Evolutionary conservation across 2,888 invertebrate genomes (phyloP), one percentile per base, ranked within the genome.

Genomic region (Listrodromus nycthemerus): DNA sequence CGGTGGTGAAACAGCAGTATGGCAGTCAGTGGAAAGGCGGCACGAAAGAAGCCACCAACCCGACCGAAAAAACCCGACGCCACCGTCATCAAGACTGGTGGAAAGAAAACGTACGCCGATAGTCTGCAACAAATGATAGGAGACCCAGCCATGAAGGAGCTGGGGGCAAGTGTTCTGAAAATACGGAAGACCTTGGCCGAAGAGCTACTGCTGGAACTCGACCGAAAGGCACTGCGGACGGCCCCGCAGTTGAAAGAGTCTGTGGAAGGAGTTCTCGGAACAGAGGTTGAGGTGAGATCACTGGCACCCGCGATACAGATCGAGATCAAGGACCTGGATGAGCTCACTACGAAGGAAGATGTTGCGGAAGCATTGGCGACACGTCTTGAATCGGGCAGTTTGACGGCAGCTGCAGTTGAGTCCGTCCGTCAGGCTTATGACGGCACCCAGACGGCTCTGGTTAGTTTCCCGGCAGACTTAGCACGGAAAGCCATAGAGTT

Each of bases 401-500:
- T 81, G 24, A 10, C 71, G 19, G 66, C 3, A 0, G 41, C 30
- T 0, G 58, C 24, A 13, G 69, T 85, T 4, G 82, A 70, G 58
- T 52, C 66, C 7, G 5, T 82, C 16, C 75, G 79, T 0, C 37
- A 71, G 41, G 86, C 70, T 7, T 84, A 80, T 33, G 52, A 83
- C 6, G 83, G 84, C 5, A 86, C 84, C 0, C 82, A 80, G 37
- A 80, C 78, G 1, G 84, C 85, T 1, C 19, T 55, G 0, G 75
- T 86, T 3, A 81, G 76, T 0, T 69, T 85, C n/a, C 77, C 83
- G 21, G 82, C 76, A 1, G 45, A 24, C 4, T 30, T 33, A 8
- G 85, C 83, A 13, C n/a, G 48, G 45, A 77, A 78, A 19, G 41
- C 75, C 5, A 24, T 75, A 0, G 65, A 21, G 0, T 2, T 50